Base-by-base conservation (phyloP, 1,140 invertebrate species). In the Latrodectus geometricus region DNA sequence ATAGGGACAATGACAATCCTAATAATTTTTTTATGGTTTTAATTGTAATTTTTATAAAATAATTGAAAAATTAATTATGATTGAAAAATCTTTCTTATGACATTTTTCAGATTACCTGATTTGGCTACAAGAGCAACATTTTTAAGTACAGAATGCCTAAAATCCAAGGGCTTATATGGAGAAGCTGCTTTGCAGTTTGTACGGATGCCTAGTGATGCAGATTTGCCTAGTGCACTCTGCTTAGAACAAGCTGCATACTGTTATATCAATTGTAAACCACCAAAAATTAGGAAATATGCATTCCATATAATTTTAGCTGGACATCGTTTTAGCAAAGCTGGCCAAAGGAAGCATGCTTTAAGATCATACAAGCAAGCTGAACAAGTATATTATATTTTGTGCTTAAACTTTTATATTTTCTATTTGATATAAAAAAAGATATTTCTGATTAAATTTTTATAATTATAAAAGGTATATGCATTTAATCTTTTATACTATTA, bases 251-350 rank as follows among this genome's bases (percentile, higher is more conserved):
- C 98, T 0, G 95, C 97, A 0, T 96, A 98, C 90, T 98, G 97
- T 90, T 99, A 97, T 90, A 92, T 99, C 48, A 91, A 93, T 79
- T 93, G 93, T 4, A 94, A 94, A 68, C 93, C 94, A 3, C 93
- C 94, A 17, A 96, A 97, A 94, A 94, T 95, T 86, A 93, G 98
- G 72, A 99, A 99, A 91, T 99, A 98, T 91, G 96, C 97, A n/a
- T 99, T 99, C 91, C 97, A 99, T 90, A 95, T 97, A 93, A 97
- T 99, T 21, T 92, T 99, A 17, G 96, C 98, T 73, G 98, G 98
- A 7, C 96, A 98, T 91, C 92, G 97, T 82, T 99, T 92, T 89
- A 92, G 95, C 7, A 98, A 99, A 91, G 96, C 97, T 15, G 96
- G 96, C 0, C 97, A 98, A 90, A 94, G 95, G 81, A 95, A 94